phyloP scores from a whole-genome alignment of 2,888 invertebrate genomes.

The Catocala fraxini region DNA sequence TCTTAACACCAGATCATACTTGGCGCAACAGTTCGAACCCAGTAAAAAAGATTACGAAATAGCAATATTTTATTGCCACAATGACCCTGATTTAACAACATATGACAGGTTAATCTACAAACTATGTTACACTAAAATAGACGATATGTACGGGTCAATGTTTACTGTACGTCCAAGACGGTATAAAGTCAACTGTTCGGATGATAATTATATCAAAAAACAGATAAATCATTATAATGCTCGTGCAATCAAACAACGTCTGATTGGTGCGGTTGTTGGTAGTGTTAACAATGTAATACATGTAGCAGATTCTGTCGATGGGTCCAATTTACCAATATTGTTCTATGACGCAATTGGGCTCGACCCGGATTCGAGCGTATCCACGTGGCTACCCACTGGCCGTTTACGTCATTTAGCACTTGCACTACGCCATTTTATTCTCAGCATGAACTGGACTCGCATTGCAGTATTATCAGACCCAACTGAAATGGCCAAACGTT shows the following conservation, averaged over 20 bases:
- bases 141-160: not conserved
- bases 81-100: not conserved
- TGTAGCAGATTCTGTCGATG: conserved; percentile 3
- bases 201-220: conserved; percentile 1
- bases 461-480: conserved; percentile 19
- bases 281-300: conserved; percentile 4
- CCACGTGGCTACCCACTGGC: conserved; percentile 15
- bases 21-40: conserved; percentile 3
- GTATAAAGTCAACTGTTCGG: not conserved
- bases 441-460: conserved; percentile 11
- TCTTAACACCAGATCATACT: not conserved
- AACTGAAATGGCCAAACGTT: conserved; percentile 3
- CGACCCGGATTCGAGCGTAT: conserved; percentile 1
- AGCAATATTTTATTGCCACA: not conserved
- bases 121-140: not conserved
- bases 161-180: not conserved
- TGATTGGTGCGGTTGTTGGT: conserved; percentile 21
- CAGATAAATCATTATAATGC: not conserved
- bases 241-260: conserved; percentile 1
- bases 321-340: conserved; percentile 9
- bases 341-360: conserved; percentile 1
- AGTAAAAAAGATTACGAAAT: conserved; percentile 2
- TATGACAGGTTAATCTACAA: not conserved
- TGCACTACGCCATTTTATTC: conserved; percentile 9
- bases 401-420: conserved; percentile 7